Conservation (phyloP, 1,140 invertebrate species). For the Lasioglossum baleicum region DNA sequence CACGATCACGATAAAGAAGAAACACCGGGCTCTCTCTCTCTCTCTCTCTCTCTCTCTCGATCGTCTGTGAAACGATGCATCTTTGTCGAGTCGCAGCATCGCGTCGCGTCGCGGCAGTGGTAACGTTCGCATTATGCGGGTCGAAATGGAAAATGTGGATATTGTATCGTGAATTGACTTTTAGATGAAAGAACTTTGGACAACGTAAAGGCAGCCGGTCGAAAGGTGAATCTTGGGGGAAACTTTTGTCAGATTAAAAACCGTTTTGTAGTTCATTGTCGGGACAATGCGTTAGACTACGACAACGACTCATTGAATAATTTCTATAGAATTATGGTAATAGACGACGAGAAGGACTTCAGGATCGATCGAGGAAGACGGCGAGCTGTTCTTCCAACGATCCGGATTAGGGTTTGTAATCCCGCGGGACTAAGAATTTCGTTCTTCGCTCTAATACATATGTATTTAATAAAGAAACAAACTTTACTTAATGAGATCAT, state of each 20-base stretch:
- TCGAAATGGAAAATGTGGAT: slow-evolving; percentile 9
- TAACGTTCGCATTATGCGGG: not conserved
- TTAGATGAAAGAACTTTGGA: slow-evolving; percentile 46
- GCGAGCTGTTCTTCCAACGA: not conserved
- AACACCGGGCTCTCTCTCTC: no score
- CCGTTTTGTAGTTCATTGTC: slow-evolving; percentile 42
- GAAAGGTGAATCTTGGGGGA: slow-evolving; percentile 31
- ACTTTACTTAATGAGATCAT: no score
- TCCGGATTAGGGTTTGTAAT: no score
- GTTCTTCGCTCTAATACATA: no score
- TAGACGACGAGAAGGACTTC: slow-evolving; percentile 7
- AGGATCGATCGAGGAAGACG: slow-evolving; percentile 18
- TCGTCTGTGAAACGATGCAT: not conserved
- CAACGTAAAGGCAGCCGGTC: slow-evolving; percentile 26
- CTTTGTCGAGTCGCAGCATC: not conserved
- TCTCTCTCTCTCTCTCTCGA: no score
- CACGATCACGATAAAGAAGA: no score
- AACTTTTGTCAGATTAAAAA: slow-evolving; percentile 39
- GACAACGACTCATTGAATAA: slow-evolving; percentile 38
- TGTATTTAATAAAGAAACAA: no score
- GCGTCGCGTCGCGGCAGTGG: not conserved
- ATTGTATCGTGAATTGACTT: slow-evolving; percentile 46
- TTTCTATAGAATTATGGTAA: slow-evolving; percentile 49
- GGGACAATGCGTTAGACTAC: slow-evolving; percentile 10
- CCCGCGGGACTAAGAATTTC: no score